Evolutionary conservation across 2,888 invertebrate genomes (phyloP).

Genomic region (Herminia tarsipennalis): DNA sequence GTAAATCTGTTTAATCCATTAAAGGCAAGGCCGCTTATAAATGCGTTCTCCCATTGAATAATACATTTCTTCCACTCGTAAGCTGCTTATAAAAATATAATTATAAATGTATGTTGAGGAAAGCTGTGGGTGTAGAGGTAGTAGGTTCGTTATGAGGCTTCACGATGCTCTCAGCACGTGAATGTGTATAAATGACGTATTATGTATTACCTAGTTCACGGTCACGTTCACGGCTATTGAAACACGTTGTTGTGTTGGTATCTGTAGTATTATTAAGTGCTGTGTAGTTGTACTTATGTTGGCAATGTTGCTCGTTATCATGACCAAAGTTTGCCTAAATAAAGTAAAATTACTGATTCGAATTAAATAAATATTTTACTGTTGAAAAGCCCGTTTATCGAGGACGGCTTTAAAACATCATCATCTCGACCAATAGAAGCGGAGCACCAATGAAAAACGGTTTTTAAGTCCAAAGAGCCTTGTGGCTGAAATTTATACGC

Average conservation of each 20-base stretch:
- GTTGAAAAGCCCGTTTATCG: too few relatives aligned
- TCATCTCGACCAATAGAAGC: too few relatives aligned
- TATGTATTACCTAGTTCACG: slow-evolving; percentile 60
- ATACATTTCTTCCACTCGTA: slow-evolving; percentile 49
- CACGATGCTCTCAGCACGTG: slow-evolving; percentile 55
- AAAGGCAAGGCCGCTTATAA: slow-evolving; percentile 36
- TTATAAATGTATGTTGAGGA: slow-evolving; percentile 25
- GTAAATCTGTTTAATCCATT: slow-evolving; percentile 41
- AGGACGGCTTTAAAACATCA: too few relatives aligned
- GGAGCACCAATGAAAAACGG: too few relatives aligned
- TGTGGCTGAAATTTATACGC: too few relatives aligned
- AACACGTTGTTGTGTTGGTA: slow-evolving; percentile 44
- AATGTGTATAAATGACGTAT: slow-evolving; percentile 51
- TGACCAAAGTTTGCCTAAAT: too few relatives aligned
- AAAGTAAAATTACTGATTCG: too few relatives aligned
- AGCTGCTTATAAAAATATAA: slow-evolving; percentile 63
- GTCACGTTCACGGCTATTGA: slow-evolving; percentile 69
- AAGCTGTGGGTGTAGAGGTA: slow-evolving; percentile 28
- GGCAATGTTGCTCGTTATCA: too few relatives aligned
- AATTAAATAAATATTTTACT: too few relatives aligned
- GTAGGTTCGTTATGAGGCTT: slow-evolving; percentile 65
- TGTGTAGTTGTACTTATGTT: too few relatives aligned
- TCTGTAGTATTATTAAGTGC: slow-evolving; percentile 19
- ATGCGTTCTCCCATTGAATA: slow-evolving; percentile 38
- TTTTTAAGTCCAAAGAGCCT: too few relatives aligned